Base-by-base conservation (phyloP, 2,797 vertebrate genomes). In the Nyctalus aviator region DNA sequence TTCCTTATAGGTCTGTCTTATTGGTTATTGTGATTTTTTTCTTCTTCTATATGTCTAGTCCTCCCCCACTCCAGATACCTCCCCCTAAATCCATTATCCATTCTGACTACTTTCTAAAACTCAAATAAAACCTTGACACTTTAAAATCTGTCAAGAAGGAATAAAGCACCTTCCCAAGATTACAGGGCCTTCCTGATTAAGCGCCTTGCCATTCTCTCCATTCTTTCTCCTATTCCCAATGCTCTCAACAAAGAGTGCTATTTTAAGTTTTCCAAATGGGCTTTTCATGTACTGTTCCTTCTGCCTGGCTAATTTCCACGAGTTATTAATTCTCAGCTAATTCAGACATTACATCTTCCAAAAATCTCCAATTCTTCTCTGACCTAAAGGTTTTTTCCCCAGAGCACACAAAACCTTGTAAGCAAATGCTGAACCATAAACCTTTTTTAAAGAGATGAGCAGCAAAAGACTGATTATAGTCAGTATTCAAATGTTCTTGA, bases 291-390 rank as follows among this genome's bases (percentile, higher is more conserved):
- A 77, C 62, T 84, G 48, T 79, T 84, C 76, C 50, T 90, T 88
- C 37, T 84, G n/a, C 78, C 12, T 91, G 53, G 57, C 57, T 59
- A 90, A 64, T 92, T 79, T 92, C 53, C 76, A 79, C 84, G 62
- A 94, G 71, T 64, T 86, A 91, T 94, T 87, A 73, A 93, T 82
- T 93, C 55, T 84, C 90, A 79, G n/a, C 41, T 83, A 94, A 92
- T 78, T 90, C 50, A 92, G 48, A 35, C 23, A 73, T 62, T 37
- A 68, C 3, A 82, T 82, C 37, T 50, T 85, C 73, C 8, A 71
- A 48, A 50, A 76, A 73, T 73, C 35, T 69, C 72, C 57, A 86
- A 27, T 91, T 95, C 69, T 94, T 79, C 64, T 23, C 48, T 86
- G 21, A 30, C 48, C 25, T 72, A 72, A 85, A 68, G 48, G 35